Percentiles rank a stretch among this genome's conserved stretches.
phyloP scores from a whole-genome alignment of 2,888 invertebrate genomes.

The Coenonympha glycerion region DNA sequence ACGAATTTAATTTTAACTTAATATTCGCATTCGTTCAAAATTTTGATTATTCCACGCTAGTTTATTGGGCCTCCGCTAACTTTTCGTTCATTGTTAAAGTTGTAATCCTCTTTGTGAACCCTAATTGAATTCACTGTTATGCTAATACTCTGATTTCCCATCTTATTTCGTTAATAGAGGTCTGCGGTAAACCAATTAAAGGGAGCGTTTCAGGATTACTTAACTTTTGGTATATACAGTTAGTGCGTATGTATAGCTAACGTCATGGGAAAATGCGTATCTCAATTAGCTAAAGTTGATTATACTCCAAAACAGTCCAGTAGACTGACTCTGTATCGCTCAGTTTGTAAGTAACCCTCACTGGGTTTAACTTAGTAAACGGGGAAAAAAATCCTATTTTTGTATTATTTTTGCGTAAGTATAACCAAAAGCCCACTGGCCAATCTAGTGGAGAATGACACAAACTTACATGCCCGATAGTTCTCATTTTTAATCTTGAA shows the following conservation, averaged over 20 bases:
- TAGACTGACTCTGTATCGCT: no score
- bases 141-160: constrained; percentile 76
- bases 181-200: constrained; percentile 74
- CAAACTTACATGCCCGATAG: no score
- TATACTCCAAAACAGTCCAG: no score
- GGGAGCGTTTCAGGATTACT: constrained; percentile 70
- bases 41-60: constrained; percentile 71
- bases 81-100: constrained; percentile 74
- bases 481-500: no score
- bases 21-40: constrained; percentile 60
- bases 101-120: constrained; percentile 75
- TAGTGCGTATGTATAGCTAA: constrained; percentile 55
- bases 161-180: constrained; percentile 76
- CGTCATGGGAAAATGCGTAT: constrained; percentile 35
- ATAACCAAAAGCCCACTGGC: no score
- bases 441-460: no score
- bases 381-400: no score
- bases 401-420: no score
- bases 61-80: constrained; percentile 64
- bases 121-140: constrained; percentile 76
- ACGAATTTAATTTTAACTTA: constrained; percentile 59
- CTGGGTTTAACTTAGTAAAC: no score
- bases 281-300: no score
- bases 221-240: constrained; percentile 63
- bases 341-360: no score